Percentiles rank a stretch among this genome's conserved stretches.
Conservation (phyloP, 2,797 vertebrate species). For the Hippoglossus hippoglossus region DNA sequence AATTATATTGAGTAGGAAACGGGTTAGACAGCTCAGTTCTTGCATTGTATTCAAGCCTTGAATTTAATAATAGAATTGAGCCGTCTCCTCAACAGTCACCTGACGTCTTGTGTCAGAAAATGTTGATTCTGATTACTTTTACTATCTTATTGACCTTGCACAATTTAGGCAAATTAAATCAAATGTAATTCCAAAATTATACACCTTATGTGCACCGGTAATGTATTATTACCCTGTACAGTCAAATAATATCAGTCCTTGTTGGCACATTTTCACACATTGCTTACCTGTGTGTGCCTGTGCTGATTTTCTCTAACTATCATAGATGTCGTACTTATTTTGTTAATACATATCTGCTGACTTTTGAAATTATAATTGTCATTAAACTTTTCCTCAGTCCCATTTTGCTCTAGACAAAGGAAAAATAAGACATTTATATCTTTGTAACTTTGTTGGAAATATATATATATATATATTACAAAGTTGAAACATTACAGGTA, state of each 20-base stretch:
- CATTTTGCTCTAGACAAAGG: constrained; percentile 53
- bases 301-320: constrained; percentile 26
- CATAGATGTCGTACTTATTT: background rate
- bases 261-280: background rate
- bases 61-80: no score
- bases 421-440: constrained; percentile 64
- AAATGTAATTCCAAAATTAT: background rate
- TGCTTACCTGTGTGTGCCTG: no score
- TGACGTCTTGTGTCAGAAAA: background rate
- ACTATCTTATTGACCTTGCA: background rate
- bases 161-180: background rate
- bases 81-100: background rate
- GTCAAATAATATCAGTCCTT: background rate
- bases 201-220: background rate
- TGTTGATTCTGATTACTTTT: background rate
- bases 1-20: background rate
- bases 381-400: constrained; percentile 60
- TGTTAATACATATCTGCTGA: constrained; percentile 63
- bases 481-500: constrained; percentile 54
- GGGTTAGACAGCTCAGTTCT: background rate
- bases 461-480: constrained; percentile 43
- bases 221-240: no score
- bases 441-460: constrained; percentile 45
- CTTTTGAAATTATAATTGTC: constrained; percentile 54
- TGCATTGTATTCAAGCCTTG: background rate